A percentile compares a stretch with the other conserved stretches of the same genome.
Evolutionary conservation across 2,113 vertebrate species (phyloP).

Genomic region (rat (Rattus norvegicus)): DNA sequence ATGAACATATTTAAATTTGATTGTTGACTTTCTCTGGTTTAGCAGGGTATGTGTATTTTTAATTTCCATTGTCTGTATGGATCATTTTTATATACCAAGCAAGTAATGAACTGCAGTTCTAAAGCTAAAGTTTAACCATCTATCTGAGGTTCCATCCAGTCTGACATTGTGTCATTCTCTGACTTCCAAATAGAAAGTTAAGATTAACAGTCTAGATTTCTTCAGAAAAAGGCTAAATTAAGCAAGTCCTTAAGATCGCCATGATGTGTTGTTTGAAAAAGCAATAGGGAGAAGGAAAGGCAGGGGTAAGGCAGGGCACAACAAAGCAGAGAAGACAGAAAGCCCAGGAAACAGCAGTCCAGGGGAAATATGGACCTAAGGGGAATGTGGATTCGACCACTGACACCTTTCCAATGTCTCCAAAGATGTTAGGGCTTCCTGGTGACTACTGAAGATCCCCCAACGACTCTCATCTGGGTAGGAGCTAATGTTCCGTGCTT

Average conservation of each 20-base stretch:
- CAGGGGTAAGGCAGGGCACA: fast-evolving
- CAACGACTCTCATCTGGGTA: no score
- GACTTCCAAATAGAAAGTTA: background rate
- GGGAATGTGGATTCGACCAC: fast-evolving
- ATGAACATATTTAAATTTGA: background rate
- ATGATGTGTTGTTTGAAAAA: background rate
- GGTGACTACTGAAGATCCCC: background rate
- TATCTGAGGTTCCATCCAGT: background rate
- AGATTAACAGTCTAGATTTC: background rate
- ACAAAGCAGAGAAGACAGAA: background rate
- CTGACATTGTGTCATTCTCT: background rate
- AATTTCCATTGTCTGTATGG: background rate
- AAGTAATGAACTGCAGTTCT: background rate
- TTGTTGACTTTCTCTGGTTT: background rate
- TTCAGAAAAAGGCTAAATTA: background rate
- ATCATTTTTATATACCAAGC: background rate
- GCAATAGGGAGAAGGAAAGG: background rate
- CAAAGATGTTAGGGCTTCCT: background rate
- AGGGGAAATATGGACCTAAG: background rate
- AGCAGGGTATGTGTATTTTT: background rate
- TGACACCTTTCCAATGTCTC: background rate
- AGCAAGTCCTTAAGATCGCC: background rate
- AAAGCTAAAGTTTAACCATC: background rate
- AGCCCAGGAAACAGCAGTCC: background rate
- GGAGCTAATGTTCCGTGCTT: background rate